A percentile compares a stretch with the other conserved stretches of the same genome.
Conservation (phyloP, 2,888 invertebrate species). For the Cantharis flavilabris region DNA sequence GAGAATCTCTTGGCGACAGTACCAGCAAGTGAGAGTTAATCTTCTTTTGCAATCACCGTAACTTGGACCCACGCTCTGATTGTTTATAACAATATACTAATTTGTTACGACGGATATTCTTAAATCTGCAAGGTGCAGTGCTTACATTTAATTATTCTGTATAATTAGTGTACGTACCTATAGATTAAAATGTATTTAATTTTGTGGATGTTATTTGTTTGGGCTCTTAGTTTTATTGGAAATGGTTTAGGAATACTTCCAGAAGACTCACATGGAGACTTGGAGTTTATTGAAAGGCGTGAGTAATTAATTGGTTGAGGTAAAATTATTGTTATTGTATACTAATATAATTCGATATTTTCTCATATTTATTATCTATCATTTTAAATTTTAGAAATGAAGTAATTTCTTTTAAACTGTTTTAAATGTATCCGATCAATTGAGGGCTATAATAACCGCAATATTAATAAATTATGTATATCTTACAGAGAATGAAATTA, state of each 20-base stretch:
- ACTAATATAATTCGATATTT: not conserved
- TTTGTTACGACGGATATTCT: conserved; percentile 34
- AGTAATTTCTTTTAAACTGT: not conserved
- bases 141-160: conserved; percentile 3
- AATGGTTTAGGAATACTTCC: conserved; percentile 43
- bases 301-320: conserved; percentile 1
- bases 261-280: conserved; percentile 41
- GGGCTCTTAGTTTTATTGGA: conserved; percentile 50
- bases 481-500: not conserved
- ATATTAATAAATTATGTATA: not conserved
- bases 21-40: conserved; percentile 38
- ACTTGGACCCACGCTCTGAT: conserved; percentile 43
- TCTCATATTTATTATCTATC: not conserved
- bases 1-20: conserved; percentile 35
- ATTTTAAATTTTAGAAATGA: not conserved
- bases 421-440: not conserved
- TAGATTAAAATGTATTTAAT: conserved; percentile 42
- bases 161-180: conserved; percentile 2
- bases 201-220: conserved; percentile 51
- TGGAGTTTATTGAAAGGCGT: conserved; percentile 15
- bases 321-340: not conserved
- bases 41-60: conserved; percentile 20
- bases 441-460: not conserved
- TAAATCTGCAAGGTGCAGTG: conserved; percentile 23
- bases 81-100: conserved; percentile 41